phyloP scores from a whole-genome alignment of 2,797 vertebrate species.

The Falco columbarius region DNA sequence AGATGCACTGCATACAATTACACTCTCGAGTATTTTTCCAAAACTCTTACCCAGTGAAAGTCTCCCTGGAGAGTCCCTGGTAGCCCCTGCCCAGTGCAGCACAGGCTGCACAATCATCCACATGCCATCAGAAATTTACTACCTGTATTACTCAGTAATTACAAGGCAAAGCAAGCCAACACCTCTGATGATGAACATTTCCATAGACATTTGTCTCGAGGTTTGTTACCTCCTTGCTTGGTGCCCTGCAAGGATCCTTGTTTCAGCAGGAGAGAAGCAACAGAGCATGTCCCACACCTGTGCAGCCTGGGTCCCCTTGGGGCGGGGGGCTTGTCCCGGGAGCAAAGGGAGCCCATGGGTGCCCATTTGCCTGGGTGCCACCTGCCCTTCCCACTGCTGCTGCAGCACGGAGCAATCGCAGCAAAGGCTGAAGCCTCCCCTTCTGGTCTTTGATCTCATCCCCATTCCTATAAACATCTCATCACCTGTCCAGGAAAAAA shows the following conservation, averaged over 20 bases:
- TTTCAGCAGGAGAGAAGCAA: not conserved
- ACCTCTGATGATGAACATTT: not conserved
- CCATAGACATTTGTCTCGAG: not conserved
- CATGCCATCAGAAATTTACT: not conserved
- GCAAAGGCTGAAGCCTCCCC: not conserved
- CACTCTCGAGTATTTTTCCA: not conserved
- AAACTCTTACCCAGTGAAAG: not conserved
- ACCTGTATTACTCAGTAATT: not conserved
- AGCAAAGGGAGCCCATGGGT: not conserved
- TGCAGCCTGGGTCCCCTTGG: not conserved
- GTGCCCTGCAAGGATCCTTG: not conserved
- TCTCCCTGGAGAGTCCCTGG: not conserved
- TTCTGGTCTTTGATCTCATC: not conserved
- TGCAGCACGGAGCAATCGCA: not conserved
- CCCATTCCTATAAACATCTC: not conserved
- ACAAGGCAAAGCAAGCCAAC: not conserved
- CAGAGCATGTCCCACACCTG: not conserved
- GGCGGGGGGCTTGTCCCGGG: rapidly evolving
- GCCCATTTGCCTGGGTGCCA: not conserved
- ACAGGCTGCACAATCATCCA: not conserved
- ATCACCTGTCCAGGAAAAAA: not conserved
- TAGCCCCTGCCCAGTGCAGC: not conserved
- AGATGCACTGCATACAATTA: not conserved
- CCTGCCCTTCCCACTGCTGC: not conserved
- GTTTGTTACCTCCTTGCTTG: not conserved